Evolutionary conservation across 1,140 invertebrate species (phyloP), one percentile per base, ranked within the genome.

Genomic region (Frieseomelitta varia): DNA sequence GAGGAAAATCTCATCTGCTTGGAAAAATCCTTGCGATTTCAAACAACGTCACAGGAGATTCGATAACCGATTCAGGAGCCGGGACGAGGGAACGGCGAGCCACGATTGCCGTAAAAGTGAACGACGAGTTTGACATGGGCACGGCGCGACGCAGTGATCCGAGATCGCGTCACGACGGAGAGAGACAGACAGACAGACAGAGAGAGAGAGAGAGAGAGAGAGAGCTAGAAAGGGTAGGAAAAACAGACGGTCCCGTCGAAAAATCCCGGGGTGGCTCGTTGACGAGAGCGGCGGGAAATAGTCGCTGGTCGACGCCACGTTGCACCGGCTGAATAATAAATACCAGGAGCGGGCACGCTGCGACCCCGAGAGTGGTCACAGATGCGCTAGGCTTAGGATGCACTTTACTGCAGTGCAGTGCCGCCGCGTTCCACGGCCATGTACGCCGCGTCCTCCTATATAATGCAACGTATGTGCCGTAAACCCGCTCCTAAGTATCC

Each of bases 311-410:
- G 86, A 19, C 56, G 63, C 65, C 53, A n/a, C 81, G 79, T 91
- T 86, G 88, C 88, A 83, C 87, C 85, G 79, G 80, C 74, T 93
- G 92, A 93, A 93, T 93, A 93, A 93, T 93, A 91, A 92, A 93
- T 92, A 89, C 73, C 75, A 56, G 56, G 79, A 90, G 87, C 82
- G 88, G 85, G 84, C 72, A 88, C 72, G 87, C 81, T 84, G 88
- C 83, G 87, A 90, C 85, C 86, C 86, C 88, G 90, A 87, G 87
- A 92, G 90, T 90, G 90, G 90, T 91, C 89, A 87, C 92, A 92
- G 90, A 92, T 92, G 91, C 90, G 85, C 90, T 88, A 91, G 89
- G 90, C 91, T 90, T 87, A 87, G 76, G 90, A 92, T 91, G 87
- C 90, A 92, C 87, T 93, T 92, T 93, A 90, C 91, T 92, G 92